These are phyloP conservation scores for Tetranychus urticae DNA, from an alignment of 1,140 invertebrate genomes.

Conservation along the genomic window DNA sequence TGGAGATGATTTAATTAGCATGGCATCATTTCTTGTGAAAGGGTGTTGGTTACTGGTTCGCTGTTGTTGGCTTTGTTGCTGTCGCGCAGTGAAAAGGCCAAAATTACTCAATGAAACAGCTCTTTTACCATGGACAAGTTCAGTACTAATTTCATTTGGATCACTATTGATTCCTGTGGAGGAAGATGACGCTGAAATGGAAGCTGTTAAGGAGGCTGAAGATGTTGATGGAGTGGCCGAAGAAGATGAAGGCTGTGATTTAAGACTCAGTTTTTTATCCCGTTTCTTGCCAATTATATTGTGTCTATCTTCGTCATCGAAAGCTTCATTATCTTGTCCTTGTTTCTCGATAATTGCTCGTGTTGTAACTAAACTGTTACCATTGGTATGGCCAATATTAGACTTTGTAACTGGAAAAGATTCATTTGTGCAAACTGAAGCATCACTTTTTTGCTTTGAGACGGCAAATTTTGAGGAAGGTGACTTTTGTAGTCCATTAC, in stretches of 20 bases:
- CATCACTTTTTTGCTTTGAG: slow-evolving; percentile 7
- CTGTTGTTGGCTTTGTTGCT: slow-evolving; percentile 14
- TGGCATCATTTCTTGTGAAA: too few species aligned
- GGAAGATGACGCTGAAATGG: too few species aligned
- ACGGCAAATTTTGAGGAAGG: not conserved
- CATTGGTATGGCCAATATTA: not conserved
- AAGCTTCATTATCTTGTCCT: not conserved
- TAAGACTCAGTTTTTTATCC: too few species aligned
- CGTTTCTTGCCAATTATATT: too few species aligned
- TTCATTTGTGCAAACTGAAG: slow-evolving; percentile 4
- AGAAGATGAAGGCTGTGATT: too few species aligned
- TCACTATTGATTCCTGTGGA: too few species aligned
- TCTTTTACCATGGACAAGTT: slow-evolving; percentile 11
- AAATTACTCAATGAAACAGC: slow-evolving; percentile 13
- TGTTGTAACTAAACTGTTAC: not conserved
- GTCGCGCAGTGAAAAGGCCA: slow-evolving; percentile 11
- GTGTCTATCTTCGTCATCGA: not conserved
- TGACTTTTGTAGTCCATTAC: too few species aligned
- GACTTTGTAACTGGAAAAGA: not conserved
- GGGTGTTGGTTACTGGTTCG: too few species aligned
- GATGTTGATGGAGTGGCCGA: too few species aligned
- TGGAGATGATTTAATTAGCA: too few species aligned
- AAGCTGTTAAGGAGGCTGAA: too few species aligned
- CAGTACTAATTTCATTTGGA: slow-evolving; percentile 5
- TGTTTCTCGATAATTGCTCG: not conserved